A percentile compares a stretch with the other conserved stretches of the same genome.
phyloP scores from a whole-genome alignment of 2,797 vertebrate species.

The Tokudaia muenninki region DNA sequence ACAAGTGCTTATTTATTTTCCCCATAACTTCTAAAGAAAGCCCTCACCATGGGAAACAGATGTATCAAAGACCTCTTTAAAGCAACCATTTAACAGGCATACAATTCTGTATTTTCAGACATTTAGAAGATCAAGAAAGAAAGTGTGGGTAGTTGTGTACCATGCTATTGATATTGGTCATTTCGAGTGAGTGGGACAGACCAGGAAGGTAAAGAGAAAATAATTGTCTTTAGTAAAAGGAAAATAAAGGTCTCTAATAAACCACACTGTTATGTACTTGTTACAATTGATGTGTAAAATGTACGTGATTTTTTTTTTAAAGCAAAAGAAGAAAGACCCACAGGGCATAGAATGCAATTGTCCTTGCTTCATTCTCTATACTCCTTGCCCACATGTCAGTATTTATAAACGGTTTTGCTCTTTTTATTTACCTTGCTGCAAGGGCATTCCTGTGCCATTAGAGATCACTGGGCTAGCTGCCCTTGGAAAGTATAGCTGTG shows the following conservation, averaged over 20 bases:
- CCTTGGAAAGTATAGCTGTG: background rate
- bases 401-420: background rate
- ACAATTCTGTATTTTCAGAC: background rate
- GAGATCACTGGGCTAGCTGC: background rate
- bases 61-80: background rate
- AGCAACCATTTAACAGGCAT: background rate
- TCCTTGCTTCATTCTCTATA: background rate
- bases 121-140: background rate
- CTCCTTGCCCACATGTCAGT: background rate
- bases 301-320: background rate
- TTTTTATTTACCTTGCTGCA: background rate
- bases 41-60: background rate
- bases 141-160: background rate
- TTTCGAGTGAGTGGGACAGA: background rate
- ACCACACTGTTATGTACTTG: too few species aligned
- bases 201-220: background rate
- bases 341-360: background rate
- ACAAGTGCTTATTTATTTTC: constrained; percentile 42
- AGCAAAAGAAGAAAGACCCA: background rate
- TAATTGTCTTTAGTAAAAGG: background rate
- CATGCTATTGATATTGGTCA: background rate
- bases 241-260: background rate
- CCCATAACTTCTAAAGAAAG: constrained; percentile 4
- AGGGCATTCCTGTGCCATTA: too few species aligned
- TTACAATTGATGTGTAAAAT: background rate